Evolutionary conservation across 2,888 invertebrate species (phyloP).

Genomic region (Coelinius sp.): DNA sequence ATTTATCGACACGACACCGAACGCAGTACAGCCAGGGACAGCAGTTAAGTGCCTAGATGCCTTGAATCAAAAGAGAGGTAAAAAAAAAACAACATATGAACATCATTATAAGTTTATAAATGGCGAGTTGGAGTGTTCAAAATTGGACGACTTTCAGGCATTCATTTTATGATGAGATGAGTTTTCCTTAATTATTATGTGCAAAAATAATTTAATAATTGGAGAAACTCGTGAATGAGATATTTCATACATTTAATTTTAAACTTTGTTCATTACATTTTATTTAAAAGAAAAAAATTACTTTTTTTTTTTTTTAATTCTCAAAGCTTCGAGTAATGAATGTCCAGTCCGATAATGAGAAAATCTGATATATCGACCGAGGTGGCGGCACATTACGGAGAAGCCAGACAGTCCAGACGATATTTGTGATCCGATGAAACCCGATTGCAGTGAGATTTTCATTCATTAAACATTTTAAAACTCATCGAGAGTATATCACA

Average conservation of each 20-base stretch:
- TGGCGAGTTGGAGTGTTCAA: not conserved
- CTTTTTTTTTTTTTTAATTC: too few relatives aligned
- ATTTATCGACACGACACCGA: conserved; percentile 63
- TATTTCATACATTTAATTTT: not conserved
- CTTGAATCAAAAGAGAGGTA: conserved; percentile 16
- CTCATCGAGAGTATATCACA: too few relatives aligned
- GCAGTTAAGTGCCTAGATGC: conserved; percentile 50
- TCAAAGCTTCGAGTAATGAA: too few relatives aligned
- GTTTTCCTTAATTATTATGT: not conserved
- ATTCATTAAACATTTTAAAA: too few relatives aligned
- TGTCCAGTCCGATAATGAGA: too few relatives aligned
- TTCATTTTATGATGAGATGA: not conserved
- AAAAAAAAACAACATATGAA: not conserved
- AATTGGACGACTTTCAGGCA: not conserved
- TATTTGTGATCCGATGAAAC: too few relatives aligned
- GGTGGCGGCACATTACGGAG: too few relatives aligned
- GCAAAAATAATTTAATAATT: not conserved
- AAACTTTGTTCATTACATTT: not conserved
- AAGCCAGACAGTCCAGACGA: too few relatives aligned
- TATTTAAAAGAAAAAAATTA: too few relatives aligned
- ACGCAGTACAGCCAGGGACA: conserved; percentile 48
- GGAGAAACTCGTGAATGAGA: not conserved
- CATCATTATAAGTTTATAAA: conserved; percentile 11
- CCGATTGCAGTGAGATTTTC: too few relatives aligned
- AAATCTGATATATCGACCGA: too few relatives aligned